A percentile compares a stretch with the other conserved stretches of the same genome.
Evolutionary conservation across 2,113 vertebrate genomes (phyloP).

Genomic region (Ailurus styani): DNA sequence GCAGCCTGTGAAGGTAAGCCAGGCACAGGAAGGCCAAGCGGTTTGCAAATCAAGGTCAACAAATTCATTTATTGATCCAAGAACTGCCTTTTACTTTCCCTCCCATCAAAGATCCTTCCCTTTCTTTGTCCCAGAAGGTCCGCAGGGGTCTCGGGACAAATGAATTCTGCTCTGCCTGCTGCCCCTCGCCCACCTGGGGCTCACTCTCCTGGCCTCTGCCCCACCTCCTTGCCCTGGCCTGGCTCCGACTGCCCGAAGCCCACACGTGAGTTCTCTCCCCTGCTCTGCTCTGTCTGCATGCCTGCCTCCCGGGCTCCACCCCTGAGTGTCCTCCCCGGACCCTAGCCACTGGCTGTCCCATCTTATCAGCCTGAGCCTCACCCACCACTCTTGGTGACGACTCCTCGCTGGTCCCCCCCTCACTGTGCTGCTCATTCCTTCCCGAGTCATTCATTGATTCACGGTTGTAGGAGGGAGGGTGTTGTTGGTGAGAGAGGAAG

Average conservation of each 20-base stretch:
- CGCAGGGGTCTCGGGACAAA: not conserved
- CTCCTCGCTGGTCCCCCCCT: rapidly evolving
- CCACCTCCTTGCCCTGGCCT: rapidly evolving
- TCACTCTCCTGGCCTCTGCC: not conserved
- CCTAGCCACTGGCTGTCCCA: not conserved
- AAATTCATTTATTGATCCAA: not conserved
- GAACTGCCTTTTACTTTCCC: not conserved
- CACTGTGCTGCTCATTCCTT: rapidly evolving
- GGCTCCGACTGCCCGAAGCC: not conserved
- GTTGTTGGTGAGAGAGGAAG: not conserved
- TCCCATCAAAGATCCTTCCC: not conserved
- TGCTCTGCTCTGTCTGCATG: too few relatives aligned
- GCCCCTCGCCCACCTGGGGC: not conserved
- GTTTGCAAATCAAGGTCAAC: not conserved
- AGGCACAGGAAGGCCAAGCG: rapidly evolving
- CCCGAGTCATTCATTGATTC: not conserved
- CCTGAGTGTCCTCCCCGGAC: not conserved
- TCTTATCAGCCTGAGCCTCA: not conserved
- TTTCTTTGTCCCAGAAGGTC: not conserved
- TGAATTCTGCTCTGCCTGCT: not conserved
- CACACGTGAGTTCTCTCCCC: rapidly evolving
- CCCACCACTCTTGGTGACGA: rapidly evolving
- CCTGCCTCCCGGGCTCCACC: rapidly evolving
- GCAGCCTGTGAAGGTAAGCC: rapidly evolving
- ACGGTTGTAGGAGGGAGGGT: rapidly evolving